Base-by-base conservation (phyloP, 2,797 vertebrate species). In the Epinephelus awoara region DNA sequence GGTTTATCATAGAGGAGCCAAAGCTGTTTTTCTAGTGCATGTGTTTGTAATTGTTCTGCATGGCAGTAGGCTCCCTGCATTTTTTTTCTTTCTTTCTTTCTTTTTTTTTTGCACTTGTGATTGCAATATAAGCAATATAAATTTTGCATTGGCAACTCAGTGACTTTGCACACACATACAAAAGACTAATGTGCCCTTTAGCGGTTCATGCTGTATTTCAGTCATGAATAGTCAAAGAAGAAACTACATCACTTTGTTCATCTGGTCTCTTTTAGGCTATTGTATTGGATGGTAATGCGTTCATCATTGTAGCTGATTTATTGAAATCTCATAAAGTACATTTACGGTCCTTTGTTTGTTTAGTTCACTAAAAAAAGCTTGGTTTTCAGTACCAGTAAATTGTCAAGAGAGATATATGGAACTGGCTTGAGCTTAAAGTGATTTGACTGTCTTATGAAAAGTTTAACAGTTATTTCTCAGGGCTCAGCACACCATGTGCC, bases 391-490 rank as follows among this genome's bases (percentile, higher is more conserved):
- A 72, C 67, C 76, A 85, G 65, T 42, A 78, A 75, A 73, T 64
- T 84, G 67, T 85, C 80, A 76, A 57, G 29, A 72, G 49, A 84
- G 86, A 86, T 80, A 84, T 85, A 68, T 79, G 64, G 49, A 85
- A 73, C 72, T 86, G 88, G 83, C 80, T 61, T 12, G 50, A 79
- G 58, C 72, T 77, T 72, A 78, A 79, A 88, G 72, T 67, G 57
- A 85, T 83, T 79, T 72, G 75, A 71, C 52, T 87, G 50, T 59
- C 34, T 83, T 70, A 77, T 84, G 63, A 86, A 78, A 88, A 50
- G 18, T 57, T 87, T 86, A 74, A 83, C 67, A 61, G 66, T 85
- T 78, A 59, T 88, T 89, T 84, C 11, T 89, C 67, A 75, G 62
- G 69, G 62, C 72, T 84, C 42, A 68, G 76, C 70, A 56, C 64